Evolutionary conservation across 2,888 invertebrate species (phyloP).

Genomic region (Autographa pulchrina): DNA sequence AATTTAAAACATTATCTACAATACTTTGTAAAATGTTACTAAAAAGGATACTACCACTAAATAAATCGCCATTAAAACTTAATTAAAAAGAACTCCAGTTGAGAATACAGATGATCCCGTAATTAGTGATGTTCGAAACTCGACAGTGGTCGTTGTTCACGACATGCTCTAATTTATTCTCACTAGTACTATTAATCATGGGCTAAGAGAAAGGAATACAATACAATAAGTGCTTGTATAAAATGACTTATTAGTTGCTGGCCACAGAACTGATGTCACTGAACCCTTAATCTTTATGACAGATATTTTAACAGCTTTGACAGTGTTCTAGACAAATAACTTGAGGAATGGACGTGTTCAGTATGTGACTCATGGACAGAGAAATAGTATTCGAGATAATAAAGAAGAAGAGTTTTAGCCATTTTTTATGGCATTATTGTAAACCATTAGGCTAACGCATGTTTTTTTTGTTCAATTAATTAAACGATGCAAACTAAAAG

Average conservation of each 20-base stretch:
- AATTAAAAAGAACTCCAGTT: slow-evolving; percentile 31
- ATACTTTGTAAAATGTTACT: too few relatives aligned
- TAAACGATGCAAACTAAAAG: too few relatives aligned
- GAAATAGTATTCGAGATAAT: too few relatives aligned
- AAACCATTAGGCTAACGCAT: too few relatives aligned
- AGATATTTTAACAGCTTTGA: slow-evolving; percentile 21
- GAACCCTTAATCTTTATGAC: slow-evolving; percentile 37
- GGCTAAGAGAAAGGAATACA: slow-evolving; percentile 43
- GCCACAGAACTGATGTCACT: slow-evolving; percentile 35
- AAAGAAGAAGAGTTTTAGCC: too few relatives aligned
- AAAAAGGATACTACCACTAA: too few relatives aligned
- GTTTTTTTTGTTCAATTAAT: too few relatives aligned
- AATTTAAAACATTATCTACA: too few relatives aligned
- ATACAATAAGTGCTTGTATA: slow-evolving; percentile 51
- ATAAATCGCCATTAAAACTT: neutral
- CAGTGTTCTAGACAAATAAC: neutral
- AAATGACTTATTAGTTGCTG: slow-evolving; percentile 42
- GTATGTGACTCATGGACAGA: neutral
- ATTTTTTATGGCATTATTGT: too few relatives aligned
- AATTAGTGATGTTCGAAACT: slow-evolving; percentile 51
- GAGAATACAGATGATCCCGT: slow-evolving; percentile 44
- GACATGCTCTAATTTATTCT: slow-evolving; percentile 54
- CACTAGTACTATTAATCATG: slow-evolving; percentile 41
- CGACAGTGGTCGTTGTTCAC: slow-evolving; percentile 48
- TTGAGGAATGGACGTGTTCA: neutral